phyloP scores from a whole-genome alignment of 2,888 invertebrate genomes.

The Kuschelorhynchus macadamiae region DNA sequence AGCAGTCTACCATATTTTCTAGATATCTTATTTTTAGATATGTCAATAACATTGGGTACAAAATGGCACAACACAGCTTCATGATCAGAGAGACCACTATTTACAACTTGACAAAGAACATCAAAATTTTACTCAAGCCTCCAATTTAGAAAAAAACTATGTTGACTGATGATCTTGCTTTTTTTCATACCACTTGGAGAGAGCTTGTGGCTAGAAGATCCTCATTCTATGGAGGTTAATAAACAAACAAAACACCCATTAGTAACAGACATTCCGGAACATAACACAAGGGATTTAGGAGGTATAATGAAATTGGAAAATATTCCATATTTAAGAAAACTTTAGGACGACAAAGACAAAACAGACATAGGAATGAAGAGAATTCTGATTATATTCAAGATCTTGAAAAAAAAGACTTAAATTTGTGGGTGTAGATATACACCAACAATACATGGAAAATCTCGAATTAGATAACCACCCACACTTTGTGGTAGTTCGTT shows the following conservation, averaged over 20 bases:
- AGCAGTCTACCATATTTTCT: too few species aligned
- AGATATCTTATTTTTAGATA: too few species aligned
- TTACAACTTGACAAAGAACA: too few species aligned
- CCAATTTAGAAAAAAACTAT: slow-evolving; percentile 85
- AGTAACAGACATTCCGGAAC: slow-evolving; percentile 99
- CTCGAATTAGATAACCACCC: slow-evolving; percentile 89
- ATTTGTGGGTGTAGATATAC: slow-evolving; percentile 89
- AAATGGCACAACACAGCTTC: too few species aligned
- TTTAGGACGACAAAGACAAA: slow-evolving; percentile 82
- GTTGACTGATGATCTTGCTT: slow-evolving; percentile 81
- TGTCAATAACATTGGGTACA: too few species aligned
- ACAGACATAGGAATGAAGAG: slow-evolving; percentile 96
- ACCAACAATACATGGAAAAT: slow-evolving; percentile 94
- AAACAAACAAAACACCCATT: slow-evolving; percentile 81
- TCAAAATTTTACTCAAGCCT: slow-evolving; percentile 95
- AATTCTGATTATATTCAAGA: slow-evolving; percentile 88
- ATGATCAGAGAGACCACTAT: too few species aligned
- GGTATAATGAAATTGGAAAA: slow-evolving; percentile 99
- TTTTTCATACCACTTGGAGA: slow-evolving; percentile 95
- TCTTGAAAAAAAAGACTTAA: slow-evolving; percentile 86
- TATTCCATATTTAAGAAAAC: slow-evolving; percentile 75
- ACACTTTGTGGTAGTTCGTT: slow-evolving; percentile 95
- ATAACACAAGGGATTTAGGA: slow-evolving; percentile 89
- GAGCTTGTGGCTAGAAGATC: slow-evolving; percentile 82
- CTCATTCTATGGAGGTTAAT: slow-evolving; percentile 83